Percentiles rank a stretch among this genome's conserved stretches.
phyloP scores from a whole-genome alignment of 2,797 vertebrate genomes.

The Apogon hyalosoma region DNA sequence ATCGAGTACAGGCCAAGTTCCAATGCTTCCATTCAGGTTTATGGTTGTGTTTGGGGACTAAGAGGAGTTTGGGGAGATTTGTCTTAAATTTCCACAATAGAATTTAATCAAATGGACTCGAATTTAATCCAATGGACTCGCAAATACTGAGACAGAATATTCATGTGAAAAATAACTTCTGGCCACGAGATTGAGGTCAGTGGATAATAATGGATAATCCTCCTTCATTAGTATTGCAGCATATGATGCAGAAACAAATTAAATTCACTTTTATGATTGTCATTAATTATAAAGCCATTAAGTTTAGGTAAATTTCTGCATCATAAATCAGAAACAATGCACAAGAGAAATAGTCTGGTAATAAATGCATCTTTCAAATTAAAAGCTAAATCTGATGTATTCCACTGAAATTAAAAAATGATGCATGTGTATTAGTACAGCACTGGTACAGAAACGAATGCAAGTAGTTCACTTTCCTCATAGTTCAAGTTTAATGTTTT shows the following conservation, averaged over 20 bases:
- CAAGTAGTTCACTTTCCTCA: constrained; percentile 32
- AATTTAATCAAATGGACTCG: not conserved
- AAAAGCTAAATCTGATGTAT: too few relatives aligned
- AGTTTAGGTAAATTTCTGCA: not conserved
- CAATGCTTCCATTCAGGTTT: too few relatives aligned
- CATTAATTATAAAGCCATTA: not conserved
- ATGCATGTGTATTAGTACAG: not conserved
- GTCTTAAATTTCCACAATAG: too few relatives aligned
- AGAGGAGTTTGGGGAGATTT: too few relatives aligned
- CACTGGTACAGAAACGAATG: not conserved
- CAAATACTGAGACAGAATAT: too few relatives aligned
- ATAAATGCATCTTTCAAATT: too few relatives aligned
- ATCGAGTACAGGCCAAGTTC: too few relatives aligned
- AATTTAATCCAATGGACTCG: not conserved
- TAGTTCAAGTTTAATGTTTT: constrained; percentile 85
- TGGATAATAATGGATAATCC: not conserved
- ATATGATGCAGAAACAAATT: not conserved
- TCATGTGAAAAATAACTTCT: not conserved
- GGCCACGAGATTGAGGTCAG: not conserved
- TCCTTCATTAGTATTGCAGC: not conserved
- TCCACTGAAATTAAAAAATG: too few relatives aligned
- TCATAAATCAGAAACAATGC: not conserved
- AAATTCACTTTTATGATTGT: constrained; percentile 2
- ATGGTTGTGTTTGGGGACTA: too few relatives aligned
- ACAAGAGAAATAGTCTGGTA: not conserved